Evolutionary conservation across 2,797 vertebrate species (phyloP), one percentile per base, ranked within the genome.

Genomic region (Pseudochirops corinnae): DNA sequence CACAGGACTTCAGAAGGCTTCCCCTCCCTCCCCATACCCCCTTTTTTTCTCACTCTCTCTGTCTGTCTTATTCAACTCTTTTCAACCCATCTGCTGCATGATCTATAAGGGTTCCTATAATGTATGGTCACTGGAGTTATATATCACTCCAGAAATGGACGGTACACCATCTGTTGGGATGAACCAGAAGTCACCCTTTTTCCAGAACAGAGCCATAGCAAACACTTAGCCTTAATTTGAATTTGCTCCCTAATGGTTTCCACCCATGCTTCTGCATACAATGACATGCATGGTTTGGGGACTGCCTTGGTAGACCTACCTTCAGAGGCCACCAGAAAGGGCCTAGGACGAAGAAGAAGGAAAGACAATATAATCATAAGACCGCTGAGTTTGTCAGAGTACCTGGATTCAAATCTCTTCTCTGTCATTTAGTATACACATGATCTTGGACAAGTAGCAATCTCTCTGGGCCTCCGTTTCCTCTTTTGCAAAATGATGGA

Each of bases 111-210:
- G 33, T 92, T 92, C 62, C 96, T 67, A 21, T 1, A 1, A 92
- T 5, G 87, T 3, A 46, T 96, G 50, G 94, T 74, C 97, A 92
- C 93, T 6, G 33, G 94, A 33, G 95, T 92, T 96, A 96, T 97
- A 96, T 95, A 95, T 97, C 97, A 95, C 96, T 95, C 97, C 97
- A 74, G 95, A 98, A 97, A 96, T 94, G 96, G 97, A 98, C 97
- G 97, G 96, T 1, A 0, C 97, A 94, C 96, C 97, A 95, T 98
- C 98, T 98, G 98, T 98, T 60, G 24, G 39, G 55, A 50, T 97
- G 93, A 97, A 93, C 97, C 97, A 98, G 95, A 95, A 94, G 95
- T 96, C 96, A 98, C 97, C 98, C 92, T 94, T 31, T 90, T 55
- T 91, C 56, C 82, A 90, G 62, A 53, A 94, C 58, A 57, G 91